These are phyloP conservation scores for Chelonoidis abingdonii DNA, from an alignment of 2,113 vertebrate genomes.

Conservation along the genomic window DNA sequence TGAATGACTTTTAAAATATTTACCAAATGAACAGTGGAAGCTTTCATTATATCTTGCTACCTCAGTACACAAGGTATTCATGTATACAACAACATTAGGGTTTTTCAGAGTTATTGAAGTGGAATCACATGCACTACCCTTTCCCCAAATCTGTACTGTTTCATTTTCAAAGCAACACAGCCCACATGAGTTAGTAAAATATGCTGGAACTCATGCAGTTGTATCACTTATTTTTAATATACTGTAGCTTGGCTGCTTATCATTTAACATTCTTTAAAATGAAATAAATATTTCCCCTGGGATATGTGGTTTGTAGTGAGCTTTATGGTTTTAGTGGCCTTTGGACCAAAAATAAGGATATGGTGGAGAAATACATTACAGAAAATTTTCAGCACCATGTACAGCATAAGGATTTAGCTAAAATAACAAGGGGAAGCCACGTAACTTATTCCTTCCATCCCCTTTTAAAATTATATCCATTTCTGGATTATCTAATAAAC, in stretches of 20 bases:
- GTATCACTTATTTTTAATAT: not conserved
- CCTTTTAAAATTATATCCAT: not conserved
- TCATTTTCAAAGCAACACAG: conserved; percentile 29
- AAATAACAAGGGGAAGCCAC: not conserved
- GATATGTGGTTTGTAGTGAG: not conserved
- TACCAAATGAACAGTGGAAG: conserved; percentile 54
- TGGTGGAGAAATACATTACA: not conserved
- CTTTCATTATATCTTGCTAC: conserved; percentile 30
- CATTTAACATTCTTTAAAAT: conserved; percentile 11
- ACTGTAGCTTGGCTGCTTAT: not conserved
- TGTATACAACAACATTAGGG: not conserved
- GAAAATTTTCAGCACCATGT: not conserved
- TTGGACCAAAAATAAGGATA: not conserved
- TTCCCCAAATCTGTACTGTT: not conserved
- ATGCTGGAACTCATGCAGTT: not conserved
- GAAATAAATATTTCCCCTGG: not conserved
- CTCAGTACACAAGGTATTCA: not conserved
- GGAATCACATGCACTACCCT: not conserved
- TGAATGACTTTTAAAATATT: conserved; percentile 70
- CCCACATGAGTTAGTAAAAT: not conserved
- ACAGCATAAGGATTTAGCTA: not conserved
- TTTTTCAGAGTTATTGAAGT: conserved; percentile 15
- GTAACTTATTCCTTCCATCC: not conserved
- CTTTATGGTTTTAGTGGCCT: not conserved
- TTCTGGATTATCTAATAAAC: not conserved